Conservation (phyloP, 2,797 vertebrate species). For the Myiotriccus ornatus region DNA sequence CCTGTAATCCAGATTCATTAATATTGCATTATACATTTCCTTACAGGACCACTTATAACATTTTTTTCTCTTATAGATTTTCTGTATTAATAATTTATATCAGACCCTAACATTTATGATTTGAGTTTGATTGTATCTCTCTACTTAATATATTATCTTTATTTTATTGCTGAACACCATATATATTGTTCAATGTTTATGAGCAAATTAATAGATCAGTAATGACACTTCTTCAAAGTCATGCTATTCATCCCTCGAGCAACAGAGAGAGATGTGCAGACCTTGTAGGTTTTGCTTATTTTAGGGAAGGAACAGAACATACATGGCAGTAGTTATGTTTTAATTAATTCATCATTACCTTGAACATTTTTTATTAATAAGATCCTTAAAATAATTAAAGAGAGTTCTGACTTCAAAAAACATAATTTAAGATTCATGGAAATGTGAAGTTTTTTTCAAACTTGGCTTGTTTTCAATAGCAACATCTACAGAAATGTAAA, state of each 20-base stretch:
- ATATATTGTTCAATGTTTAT: background rate
- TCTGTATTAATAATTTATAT: background rate
- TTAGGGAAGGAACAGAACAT: background rate
- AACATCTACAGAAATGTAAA: background rate
- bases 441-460: background rate
- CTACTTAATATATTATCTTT: background rate
- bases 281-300: background rate
- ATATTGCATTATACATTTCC: background rate
- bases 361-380: background rate
- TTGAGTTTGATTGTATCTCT: background rate
- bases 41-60: background rate
- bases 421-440: background rate
- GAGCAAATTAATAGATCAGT: background rate
- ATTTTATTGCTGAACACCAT: background rate
- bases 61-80: background rate
- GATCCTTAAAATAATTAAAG: background rate
- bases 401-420: background rate
- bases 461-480: background rate
- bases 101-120: background rate
- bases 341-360: slow-evolving; percentile 22
- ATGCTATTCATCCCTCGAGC: background rate
- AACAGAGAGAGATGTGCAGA: background rate
- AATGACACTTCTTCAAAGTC: background rate
- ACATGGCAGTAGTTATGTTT: background rate
- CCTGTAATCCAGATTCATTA: background rate